Base-by-base conservation (phyloP, 2,888 invertebrate species). In the Liopterus haemorrhoidalis region DNA sequence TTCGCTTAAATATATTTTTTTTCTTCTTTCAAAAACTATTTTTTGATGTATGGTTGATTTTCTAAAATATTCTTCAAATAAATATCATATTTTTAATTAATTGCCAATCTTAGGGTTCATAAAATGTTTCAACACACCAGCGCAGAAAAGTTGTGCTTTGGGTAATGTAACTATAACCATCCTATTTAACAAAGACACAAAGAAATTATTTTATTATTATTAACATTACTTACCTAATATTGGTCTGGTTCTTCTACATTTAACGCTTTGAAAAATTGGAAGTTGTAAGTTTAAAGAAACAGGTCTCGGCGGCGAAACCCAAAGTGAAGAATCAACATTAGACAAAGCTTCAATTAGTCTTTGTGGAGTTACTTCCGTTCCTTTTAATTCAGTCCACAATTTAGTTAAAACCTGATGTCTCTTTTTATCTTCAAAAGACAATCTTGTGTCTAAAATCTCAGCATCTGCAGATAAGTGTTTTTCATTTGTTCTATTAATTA, bases 231-330 rank as follows among this genome's bases (percentile, higher is more conserved):
- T 62, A 70, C 71, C 70, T 53, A 73, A 54, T 42, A 67, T 55
- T 5, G 73, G 70, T 57, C 70, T 62, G 24, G 64, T 65, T 54
- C 63, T 58, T 44, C 70, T 59, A 49, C 59, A 61, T 52, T 72
- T 73, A 14, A 69, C 60, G 8, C 70, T 64, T 41, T 64, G 65
- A 16, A 79, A 71, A 45, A 76, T 75, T 20, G 81, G 77, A 63
- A 80, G 70, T 59, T 79, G 80, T 52, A 84, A 73, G 66, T 82
- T 81, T 43, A 84, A 73, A 0, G 83, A 83, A 20, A 78, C 76
- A 0, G 83, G 84, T 36, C 84, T 71, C 30, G 79, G 70, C 1
- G 83, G 76, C 4, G 82, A 73, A 28, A 80, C 76, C 81, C 82
- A 82, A 51, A 80, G 63, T 33, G 80, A 71, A 1, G 81, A 77